Base-by-base conservation (phyloP, 2,113 vertebrate species). In the Merops nubicus region DNA sequence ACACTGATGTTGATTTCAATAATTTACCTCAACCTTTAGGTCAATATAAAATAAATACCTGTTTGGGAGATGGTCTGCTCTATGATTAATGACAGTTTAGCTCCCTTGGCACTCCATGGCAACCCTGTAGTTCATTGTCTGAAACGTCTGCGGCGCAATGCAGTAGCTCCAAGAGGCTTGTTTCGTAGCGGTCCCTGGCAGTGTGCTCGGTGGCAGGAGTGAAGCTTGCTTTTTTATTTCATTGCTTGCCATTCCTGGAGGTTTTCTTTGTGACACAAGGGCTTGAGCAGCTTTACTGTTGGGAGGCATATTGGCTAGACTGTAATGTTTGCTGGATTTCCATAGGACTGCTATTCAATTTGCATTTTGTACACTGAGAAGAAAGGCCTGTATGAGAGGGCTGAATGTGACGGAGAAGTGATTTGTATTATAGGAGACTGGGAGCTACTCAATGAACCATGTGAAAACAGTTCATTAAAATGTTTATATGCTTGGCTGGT, bases 391-490 rank as follows among this genome's bases (percentile, higher is more conserved):
- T 11, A 8, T 53, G 91, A 93, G 94, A 74, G 62, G 83, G 91
- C 62, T 3, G 48, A 89, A 54, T 69, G 91, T 83, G 96, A 89
- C 2, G 1, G 83, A 65, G 91, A 60, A 91, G 95, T 97, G 97
- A 98, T 98, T 98, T 98, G 98, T 98, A 89, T 96, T 91, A 79
- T 15, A 95, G 96, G 56, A 97, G 97, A 95, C 94, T 53, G 85
- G 97, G 96, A 97, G 97, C 96, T 97, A 97, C 94, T 87, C 98
- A 98, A 98, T 26, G 97, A 98, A 97, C 98, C 98, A 88, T 97
- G 97, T 98, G 93, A 98, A 98, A 98, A 97, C 98, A 98, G 97
- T 98, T 98, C 98, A 98, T 98, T 98, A 98, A 98, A 98, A 98
- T 98, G 97, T 98, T 98, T 98, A 98, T 97, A 98, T 98, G 98